Evolutionary conservation across 1,140 invertebrate genomes (phyloP).

Genomic region (Rhynchophorus ferrugineus): DNA sequence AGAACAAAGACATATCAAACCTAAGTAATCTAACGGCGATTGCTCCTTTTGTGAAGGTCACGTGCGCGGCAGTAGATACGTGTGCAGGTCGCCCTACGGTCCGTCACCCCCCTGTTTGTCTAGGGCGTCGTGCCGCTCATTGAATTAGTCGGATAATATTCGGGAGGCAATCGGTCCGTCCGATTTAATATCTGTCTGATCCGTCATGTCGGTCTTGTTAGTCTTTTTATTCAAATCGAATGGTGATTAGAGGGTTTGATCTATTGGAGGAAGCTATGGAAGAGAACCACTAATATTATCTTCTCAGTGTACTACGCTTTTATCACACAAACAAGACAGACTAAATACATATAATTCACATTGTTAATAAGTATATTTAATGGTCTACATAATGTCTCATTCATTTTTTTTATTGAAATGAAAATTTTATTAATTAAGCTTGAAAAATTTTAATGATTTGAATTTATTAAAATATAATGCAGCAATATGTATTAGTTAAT

Average conservation of each 20-base stretch:
- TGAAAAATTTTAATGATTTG: no score
- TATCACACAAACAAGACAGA: no score
- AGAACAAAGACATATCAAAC: constrained; percentile 1
- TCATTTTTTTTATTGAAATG: no score
- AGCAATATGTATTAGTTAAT: no score
- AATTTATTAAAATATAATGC: no score
- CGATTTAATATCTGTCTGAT: constrained; percentile 22
- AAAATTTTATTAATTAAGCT: no score
- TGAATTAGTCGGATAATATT: constrained; percentile 28
- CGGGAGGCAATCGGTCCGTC: constrained; percentile 26
- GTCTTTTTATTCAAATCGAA: constrained; percentile 3
- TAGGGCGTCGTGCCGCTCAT: constrained; percentile 27
- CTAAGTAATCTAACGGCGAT: background rate
- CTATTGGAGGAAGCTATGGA: no score
- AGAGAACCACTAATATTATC: no score
- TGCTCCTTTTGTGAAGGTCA: constrained; percentile 8
- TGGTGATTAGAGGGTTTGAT: background rate
- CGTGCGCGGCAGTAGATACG: constrained; percentile 21
- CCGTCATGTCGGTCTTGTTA: constrained; percentile 20
- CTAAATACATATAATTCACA: no score
- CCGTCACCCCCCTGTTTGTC: constrained; percentile 25
- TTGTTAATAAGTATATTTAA: no score
- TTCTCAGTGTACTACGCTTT: no score
- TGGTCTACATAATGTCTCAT: no score
- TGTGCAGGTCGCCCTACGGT: constrained; percentile 10